Evolutionary conservation across 1,140 invertebrate species (phyloP).

Genomic region (Phocides pigmalion): DNA sequence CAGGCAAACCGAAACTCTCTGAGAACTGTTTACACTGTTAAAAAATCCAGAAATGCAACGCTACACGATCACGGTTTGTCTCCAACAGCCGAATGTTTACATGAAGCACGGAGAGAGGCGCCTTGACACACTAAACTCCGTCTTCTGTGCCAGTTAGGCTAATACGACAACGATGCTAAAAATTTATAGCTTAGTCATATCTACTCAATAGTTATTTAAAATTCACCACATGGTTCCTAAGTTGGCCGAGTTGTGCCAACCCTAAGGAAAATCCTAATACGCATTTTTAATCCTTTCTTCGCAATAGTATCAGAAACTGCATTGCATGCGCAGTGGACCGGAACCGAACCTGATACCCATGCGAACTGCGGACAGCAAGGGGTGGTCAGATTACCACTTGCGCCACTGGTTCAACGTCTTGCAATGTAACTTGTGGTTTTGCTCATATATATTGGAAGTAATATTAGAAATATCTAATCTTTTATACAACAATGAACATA

Average conservation of each 20-base stretch:
- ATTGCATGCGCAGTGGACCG: conserved; percentile 20
- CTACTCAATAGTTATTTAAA: too few relatives aligned
- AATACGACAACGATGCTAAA: too few relatives aligned
- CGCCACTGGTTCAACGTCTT: conserved; percentile 21
- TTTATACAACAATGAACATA: too few relatives aligned
- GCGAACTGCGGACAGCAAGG: conserved; percentile 7
- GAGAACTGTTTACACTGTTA: neutral
- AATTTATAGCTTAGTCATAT: too few relatives aligned
- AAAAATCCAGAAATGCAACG: neutral
- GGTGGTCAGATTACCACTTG: conserved; percentile 18
- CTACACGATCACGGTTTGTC: conserved; percentile 6
- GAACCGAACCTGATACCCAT: conserved; percentile 38
- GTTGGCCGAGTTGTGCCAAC: too few relatives aligned
- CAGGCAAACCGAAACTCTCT: neutral
- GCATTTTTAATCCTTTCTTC: conserved; percentile 10
- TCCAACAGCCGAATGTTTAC: conserved; percentile 11
- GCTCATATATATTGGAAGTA: neutral
- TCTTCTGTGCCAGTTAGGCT: conserved; percentile 4
- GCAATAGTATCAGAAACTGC: conserved; percentile 29
- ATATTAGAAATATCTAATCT: too few relatives aligned
- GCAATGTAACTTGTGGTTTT: conserved; percentile 11
- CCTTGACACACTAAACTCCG: conserved; percentile 23
- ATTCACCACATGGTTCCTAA: too few relatives aligned
- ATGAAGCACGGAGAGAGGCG: conserved; percentile 8
- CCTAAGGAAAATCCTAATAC: too few relatives aligned